Percentiles rank a stretch among this genome's conserved stretches.
These are phyloP conservation scores for Autographa pulchrina DNA, from an alignment of 2,888 invertebrate species.

Conservation along the genomic window DNA sequence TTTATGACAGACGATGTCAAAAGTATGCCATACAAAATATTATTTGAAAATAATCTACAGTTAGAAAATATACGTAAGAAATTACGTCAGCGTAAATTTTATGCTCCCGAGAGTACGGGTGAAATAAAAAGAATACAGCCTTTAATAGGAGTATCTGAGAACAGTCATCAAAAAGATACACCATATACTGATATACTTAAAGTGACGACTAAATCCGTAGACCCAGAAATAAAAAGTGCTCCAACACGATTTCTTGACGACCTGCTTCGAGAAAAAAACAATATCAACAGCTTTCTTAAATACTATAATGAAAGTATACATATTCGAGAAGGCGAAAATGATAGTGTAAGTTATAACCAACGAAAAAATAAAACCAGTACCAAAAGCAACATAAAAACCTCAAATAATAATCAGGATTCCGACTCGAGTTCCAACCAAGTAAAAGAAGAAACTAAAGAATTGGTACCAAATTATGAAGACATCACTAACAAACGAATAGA, in stretches of 20 bases:
- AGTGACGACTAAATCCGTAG: background rate
- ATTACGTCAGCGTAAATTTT: background rate
- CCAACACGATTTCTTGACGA: constrained; percentile 18
- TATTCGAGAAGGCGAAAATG: constrained; percentile 1
- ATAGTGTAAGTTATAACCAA: constrained; percentile 12
- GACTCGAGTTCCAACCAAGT: background rate
- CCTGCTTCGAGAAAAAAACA: constrained; percentile 18
- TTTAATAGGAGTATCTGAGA: constrained; percentile 2
- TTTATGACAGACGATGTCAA: constrained; percentile 13
- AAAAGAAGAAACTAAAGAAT: constrained; percentile 6
- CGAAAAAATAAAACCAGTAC: constrained; percentile 6
- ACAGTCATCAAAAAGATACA: constrained; percentile 13
- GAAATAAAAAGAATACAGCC: constrained; percentile 2
- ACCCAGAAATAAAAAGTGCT: background rate
- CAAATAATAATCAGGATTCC: background rate
- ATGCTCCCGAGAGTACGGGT: constrained; percentile 7
- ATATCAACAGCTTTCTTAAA: constrained; percentile 18
- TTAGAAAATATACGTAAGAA: constrained; percentile 9
- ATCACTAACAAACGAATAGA: background rate
- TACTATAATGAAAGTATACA: constrained; percentile 7
- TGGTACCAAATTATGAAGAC: constrained; percentile 8
- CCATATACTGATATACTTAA: background rate
- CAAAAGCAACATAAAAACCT: constrained; percentile 3
- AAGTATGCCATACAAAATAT: constrained; percentile 9
- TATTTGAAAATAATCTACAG: constrained; percentile 7